Percentiles rank a stretch among this genome's conserved stretches.
phyloP scores from a whole-genome alignment of 2,797 vertebrate genomes.

The Limnodromus scolopaceus region DNA sequence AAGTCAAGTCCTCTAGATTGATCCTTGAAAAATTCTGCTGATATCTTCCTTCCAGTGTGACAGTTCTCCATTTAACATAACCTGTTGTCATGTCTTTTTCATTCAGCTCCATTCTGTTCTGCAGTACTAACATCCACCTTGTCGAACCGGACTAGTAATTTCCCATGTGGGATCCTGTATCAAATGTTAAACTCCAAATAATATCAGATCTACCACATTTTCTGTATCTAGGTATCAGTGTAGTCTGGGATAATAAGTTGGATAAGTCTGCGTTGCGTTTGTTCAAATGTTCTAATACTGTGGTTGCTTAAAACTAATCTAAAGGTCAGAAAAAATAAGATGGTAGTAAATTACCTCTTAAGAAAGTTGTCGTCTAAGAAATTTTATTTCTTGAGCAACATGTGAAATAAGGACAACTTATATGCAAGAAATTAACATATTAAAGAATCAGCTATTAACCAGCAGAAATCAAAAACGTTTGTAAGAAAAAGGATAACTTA shows the following conservation, averaged over 20 bases:
- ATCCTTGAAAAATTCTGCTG: slow-evolving; percentile 38
- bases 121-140: background rate
- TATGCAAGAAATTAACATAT: background rate
- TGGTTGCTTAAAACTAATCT: slow-evolving; percentile 12
- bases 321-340: slow-evolving; percentile 18
- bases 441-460: background rate
- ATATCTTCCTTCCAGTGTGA: background rate
- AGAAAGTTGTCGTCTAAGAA: background rate
- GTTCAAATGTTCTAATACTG: background rate
- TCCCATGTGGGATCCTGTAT: background rate
- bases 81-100: background rate
- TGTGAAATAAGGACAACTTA: background rate
- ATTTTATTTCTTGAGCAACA: background rate
- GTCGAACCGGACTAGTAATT: background rate
- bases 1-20: slow-evolving; percentile 8
- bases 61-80: slow-evolving; percentile 5
- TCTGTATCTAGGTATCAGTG: background rate
- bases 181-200: background rate
- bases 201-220: background rate
- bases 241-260: background rate
- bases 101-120: background rate
- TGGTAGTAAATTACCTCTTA: background rate
- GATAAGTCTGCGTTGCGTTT: background rate
- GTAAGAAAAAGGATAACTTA: background rate
- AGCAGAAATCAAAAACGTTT: background rate